Evolutionary conservation across 2,888 invertebrate species (phyloP), one percentile per base, ranked within the genome.

Genomic region (Imbricaverruca yamaguchii): DNA sequence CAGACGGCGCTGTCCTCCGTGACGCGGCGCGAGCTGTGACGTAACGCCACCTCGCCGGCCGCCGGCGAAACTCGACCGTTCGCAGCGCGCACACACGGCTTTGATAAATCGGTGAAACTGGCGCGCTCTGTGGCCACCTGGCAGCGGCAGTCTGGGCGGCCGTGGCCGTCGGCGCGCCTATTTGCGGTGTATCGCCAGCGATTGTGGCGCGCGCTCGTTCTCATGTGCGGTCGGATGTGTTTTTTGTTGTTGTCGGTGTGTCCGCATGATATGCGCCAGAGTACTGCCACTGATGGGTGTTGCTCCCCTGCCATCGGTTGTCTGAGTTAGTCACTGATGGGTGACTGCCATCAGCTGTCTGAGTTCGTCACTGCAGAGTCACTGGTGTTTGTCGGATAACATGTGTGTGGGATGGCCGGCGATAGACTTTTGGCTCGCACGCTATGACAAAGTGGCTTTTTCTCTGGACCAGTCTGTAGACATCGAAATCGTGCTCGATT

Each of bases 51-150:
- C n/a, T n/a, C 74, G 55, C 74, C 53, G 55, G 21, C 21, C 74
- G 53, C 53, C 21, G 55, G 53, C 53, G 74, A 74, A 74, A 74
- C 74, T 53, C 74, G 53, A 55, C 0, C 21, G 39, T 39, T 39
- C 39, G 39, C 39, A 10, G 10, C 10, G 69, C 61, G 13, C 23
- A 25, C 69, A 23, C 39, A 39, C 15, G 74, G 55, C 55, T 65
- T 74, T 74, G 74, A 74, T 55, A 55, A 53, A 74, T 74, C 18
- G 74, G 74, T 74, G 74, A 74, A 74, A 74, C 74, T 10, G 13
- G 74, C 39, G 15, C 74, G 21, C 39, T 39, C 39, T 69, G 39
- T 39, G 15, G 69, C 39, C 69, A 69, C 10, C 23, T 69, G 69
- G 39, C 13, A 13, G 39, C 39, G 39, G 69, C 61, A 0, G 7